These are phyloP conservation scores for Leucoraja ocellata DNA, from an alignment of 2,797 vertebrate species.

Conservation along the genomic window DNA sequence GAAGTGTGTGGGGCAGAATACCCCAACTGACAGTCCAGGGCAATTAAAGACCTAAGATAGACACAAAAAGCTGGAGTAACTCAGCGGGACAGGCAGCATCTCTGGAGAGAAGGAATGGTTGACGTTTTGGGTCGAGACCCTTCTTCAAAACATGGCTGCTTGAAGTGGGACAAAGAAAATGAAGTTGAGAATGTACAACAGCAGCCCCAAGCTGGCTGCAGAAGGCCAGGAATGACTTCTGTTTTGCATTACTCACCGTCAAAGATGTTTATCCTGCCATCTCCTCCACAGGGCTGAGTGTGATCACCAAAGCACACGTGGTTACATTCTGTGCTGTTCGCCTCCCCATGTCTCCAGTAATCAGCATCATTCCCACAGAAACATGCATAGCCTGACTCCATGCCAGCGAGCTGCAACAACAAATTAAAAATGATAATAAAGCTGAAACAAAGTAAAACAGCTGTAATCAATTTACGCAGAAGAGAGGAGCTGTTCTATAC, in stretches of 20 bases:
- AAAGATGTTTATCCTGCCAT: constrained; percentile 89
- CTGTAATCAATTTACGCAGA: background rate
- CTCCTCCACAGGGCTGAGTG: constrained; percentile 88
- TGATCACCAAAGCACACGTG: constrained; percentile 96
- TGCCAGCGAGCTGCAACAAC: constrained; percentile 77
- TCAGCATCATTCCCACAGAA: constrained; percentile 92
- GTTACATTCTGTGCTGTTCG: constrained; percentile 84
- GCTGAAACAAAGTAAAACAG: background rate
- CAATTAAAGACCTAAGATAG: too few relatives aligned
- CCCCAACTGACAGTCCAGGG: background rate
- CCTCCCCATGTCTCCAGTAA: constrained; percentile 73
- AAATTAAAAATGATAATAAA: constrained; percentile 39
- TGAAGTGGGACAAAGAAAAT: background rate
- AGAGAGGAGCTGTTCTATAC: background rate
- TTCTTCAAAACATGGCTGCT: background rate
- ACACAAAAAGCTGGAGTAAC: too few relatives aligned
- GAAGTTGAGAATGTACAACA: too few relatives aligned
- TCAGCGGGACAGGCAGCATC: too few relatives aligned
- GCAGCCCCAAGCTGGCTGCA: background rate
- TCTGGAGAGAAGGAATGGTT: too few relatives aligned
- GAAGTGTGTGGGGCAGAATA: background rate
- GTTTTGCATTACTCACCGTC: constrained; percentile 71
- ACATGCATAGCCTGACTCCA: constrained; percentile 94
- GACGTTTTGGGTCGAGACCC: too few relatives aligned
- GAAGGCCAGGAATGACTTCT: background rate